Evolutionary conservation across 1,140 invertebrate genomes (phyloP).

Genomic region (Vanessa tameamea): DNA sequence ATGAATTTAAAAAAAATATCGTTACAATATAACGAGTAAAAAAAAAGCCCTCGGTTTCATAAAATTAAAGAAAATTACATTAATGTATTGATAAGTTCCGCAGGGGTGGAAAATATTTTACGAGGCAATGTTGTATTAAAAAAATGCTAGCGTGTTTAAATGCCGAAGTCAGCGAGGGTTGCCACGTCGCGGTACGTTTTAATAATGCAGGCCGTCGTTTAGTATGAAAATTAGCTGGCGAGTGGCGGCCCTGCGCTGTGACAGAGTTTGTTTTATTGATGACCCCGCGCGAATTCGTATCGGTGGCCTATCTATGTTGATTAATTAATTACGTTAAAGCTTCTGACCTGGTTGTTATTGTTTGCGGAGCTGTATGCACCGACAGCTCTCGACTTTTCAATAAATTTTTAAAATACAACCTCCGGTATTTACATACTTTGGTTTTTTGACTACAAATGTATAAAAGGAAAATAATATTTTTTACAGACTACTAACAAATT

Average conservation of each 20-base stretch:
- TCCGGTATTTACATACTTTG: background rate
- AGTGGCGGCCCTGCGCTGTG: conserved; percentile 44
- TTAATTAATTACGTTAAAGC: conserved; percentile 16
- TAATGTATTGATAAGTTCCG: conserved; percentile 43
- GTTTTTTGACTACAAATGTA: too few species aligned
- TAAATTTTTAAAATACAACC: background rate
- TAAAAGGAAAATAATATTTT: too few species aligned
- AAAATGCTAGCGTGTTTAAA: conserved; percentile 59
- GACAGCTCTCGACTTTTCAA: background rate
- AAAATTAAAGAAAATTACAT: conserved; percentile 37
- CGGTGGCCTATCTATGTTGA: conserved; percentile 4
- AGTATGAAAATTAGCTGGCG: conserved; percentile 76
- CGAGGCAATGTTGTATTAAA: conserved; percentile 44
- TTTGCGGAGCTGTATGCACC: background rate
- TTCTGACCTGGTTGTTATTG: background rate
- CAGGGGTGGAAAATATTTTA: conserved; percentile 33
- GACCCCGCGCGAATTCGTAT: conserved; percentile 22
- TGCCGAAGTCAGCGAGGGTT: conserved; percentile 55
- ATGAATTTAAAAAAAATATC: conserved; percentile 10
- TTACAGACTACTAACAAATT: too few species aligned
- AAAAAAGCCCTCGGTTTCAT: conserved; percentile 12
- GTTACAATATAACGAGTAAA: conserved; percentile 16
- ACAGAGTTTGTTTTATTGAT: conserved; percentile 64
- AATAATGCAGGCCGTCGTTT: conserved; percentile 76
- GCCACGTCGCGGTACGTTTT: conserved; percentile 69